Evolutionary conservation across 2,797 vertebrate species (phyloP), one percentile per base, ranked within the genome.

Genomic region (Pseudocheirus occidentalis): DNA sequence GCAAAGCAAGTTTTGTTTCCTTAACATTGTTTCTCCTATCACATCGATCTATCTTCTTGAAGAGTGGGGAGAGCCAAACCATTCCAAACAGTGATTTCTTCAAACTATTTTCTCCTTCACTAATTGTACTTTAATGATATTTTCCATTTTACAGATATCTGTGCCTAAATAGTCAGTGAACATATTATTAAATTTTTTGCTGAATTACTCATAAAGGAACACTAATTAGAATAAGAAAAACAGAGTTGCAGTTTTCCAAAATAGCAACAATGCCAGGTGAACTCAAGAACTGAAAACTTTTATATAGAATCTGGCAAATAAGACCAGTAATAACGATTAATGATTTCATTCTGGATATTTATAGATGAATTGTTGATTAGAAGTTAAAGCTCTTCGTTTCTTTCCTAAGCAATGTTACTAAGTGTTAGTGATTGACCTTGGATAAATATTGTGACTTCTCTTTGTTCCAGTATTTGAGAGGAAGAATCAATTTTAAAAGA

Each of bases 171-270:
- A 97, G 97, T 96, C 91, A 95, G 93, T 97, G 92, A 97, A 94
- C 0, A 90, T 55, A 95, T 98, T 96, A 97, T 97, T 96, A 98
- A 97, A 56, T 24, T 94, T 98, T 97, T 95, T 96, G 81, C 95
- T 97, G 97, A 97, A 97, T 97, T 96, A 98, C 92, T 97, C 95
- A 97, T 95, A 93, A 12, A 96, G 81, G 53, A 98, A 95, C 93
- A 95, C 96, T 98, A 98, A 98, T 98, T 98, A 98, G 96, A 96
- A 96, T 53, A 96, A 93, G 66, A 94, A 96, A 97, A 96, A 96
- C 97, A 98, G 93, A 95, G 73, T 96, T 98, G 96, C 96, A 96
- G 90, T 94, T 98, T 98, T 97, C 95, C 90, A 97, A 97, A 97
- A 96, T 97, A 97, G 96, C 96, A 97, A 97, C 95, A 91, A 57